phyloP scores from a whole-genome alignment of 2,113 vertebrate species.

The Nothoprocta perdicaria region DNA sequence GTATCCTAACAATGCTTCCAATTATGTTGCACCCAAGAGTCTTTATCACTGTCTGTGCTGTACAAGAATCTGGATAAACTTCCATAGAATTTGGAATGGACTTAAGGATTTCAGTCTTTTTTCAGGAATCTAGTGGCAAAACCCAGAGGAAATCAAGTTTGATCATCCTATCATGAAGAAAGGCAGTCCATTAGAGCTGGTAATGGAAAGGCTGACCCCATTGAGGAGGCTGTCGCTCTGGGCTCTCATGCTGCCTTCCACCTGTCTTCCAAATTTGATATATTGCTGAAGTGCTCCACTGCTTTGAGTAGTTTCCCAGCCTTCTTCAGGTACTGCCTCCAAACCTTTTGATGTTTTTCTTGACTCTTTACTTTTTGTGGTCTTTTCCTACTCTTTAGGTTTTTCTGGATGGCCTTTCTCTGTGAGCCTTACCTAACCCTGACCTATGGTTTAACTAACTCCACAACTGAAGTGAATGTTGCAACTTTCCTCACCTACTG shows the following conservation, averaged over 20 bases:
- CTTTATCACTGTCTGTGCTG: background rate
- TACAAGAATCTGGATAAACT: background rate
- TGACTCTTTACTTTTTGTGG: background rate
- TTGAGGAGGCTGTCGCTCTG: background rate
- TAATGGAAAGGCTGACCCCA: background rate
- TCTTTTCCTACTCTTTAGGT: background rate
- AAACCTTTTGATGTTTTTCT: background rate
- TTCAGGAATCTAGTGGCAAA: background rate
- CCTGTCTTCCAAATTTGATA: background rate
- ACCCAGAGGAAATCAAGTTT: background rate
- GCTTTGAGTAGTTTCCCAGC: background rate
- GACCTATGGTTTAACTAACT: background rate
- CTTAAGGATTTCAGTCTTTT: background rate
- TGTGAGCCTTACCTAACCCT: background rate
- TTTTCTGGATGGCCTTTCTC: background rate
- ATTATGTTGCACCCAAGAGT: background rate
- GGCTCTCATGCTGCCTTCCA: background rate
- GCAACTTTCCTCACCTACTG: background rate
- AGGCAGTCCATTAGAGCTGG: background rate
- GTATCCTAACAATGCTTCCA: background rate
- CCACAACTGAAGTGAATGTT: background rate
- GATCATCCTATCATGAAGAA: background rate
- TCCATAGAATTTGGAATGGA: background rate
- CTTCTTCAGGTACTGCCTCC: background rate
- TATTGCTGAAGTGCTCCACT: background rate